Base-by-base conservation (phyloP, 2,797 vertebrate genomes). In the Myiothlypis coronata region DNA sequence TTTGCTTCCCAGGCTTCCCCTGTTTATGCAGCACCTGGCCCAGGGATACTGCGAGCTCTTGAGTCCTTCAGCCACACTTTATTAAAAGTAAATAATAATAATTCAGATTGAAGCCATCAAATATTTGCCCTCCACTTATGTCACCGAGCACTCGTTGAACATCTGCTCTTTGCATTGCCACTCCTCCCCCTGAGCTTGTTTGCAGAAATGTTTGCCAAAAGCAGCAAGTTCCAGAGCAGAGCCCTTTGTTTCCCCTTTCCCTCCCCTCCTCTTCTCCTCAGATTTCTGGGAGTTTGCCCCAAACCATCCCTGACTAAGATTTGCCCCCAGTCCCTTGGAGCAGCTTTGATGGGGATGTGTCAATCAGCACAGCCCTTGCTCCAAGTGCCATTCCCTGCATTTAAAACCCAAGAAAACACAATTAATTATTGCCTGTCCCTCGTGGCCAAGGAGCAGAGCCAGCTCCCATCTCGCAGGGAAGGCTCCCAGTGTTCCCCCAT, bases 51-150 rank as follows among this genome's bases (percentile, higher is more conserved):
- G 87, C 4, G 43, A 75, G 69, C 72, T 47, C 64, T 2, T 1
- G n/a, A 80, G 49, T 61, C 72, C 78, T 80, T 75, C 93, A 91
- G 79, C 71, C 47, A 17, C 22, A n/a, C 78, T 89, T 90, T 96
- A 96, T 95, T 97, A 96, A 97, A 96, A 78, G 93, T 78, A 96
- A 94, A 97, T 91, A 94, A 96, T 60, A 93, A 96, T 94, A 89
- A 96, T 80, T 93, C 95, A 50, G 34, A 91, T 91, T 87, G 79
- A 78, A 76, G 37, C 52, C 69, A 30, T 89, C 94, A 96, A 94
- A 96, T 97, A 96, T 96, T 97, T 94, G 69, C 69, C 75, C 88
- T 91, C 55, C 87, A 83, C 87, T 96, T 89, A 8, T 76, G 61
- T 30, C 65, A 75, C 14, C 26, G 26, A 90, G 81, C 91, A 32